These are phyloP conservation scores for Leptobrachium ailaonicum DNA, from an alignment of 2,113 vertebrate genomes.

Conservation along the genomic window DNA sequence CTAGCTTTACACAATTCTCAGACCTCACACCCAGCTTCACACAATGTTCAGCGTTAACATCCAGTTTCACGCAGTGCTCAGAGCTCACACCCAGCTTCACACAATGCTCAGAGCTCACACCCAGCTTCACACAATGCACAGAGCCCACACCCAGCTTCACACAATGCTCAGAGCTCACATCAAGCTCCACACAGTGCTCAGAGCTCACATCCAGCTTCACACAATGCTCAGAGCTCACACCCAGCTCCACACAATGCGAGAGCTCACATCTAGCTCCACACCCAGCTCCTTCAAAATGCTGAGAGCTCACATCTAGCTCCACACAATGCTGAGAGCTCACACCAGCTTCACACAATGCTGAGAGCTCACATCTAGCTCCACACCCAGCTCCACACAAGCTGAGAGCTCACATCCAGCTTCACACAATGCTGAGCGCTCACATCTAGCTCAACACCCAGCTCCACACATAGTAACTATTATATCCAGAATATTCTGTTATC, in stretches of 20 bases:
- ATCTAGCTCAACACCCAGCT: neutral
- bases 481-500: too few relatives aligned
- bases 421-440: neutral
- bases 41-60: neutral
- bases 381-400: neutral
- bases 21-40: neutral
- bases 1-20: neutral
- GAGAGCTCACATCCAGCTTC: too few relatives aligned
- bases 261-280: neutral
- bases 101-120: neutral
- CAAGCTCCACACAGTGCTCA: neutral
- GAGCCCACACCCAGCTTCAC: neutral
- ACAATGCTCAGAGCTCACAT: neutral
- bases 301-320: neutral
- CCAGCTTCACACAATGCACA: neutral
- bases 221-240: neutral
- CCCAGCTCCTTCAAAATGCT: neutral
- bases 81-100: neutral
- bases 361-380: neutral
- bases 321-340: neutral
- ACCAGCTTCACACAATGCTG: neutral
- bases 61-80: neutral
- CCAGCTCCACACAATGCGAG: neutral
- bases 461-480: too few relatives aligned
- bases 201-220: neutral